Base-by-base conservation (phyloP, 2,888 invertebrate genomes). In the Cataglyphis albicans region DNA sequence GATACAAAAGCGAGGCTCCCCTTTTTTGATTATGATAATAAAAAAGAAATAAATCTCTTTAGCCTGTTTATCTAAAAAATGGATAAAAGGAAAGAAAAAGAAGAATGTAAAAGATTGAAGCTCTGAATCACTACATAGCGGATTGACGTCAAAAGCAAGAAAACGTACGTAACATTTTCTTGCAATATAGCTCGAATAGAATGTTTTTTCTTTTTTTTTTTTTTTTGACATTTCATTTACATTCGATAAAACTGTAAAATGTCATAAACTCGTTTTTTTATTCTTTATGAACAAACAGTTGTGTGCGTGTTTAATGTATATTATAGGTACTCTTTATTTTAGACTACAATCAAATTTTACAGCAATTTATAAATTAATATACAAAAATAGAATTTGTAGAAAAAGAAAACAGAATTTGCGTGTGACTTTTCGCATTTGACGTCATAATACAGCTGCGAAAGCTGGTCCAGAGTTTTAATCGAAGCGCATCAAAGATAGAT, bases 401-500 rank as follows among this genome's bases (percentile, higher is more conserved):
- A 25, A 21, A 18, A 32, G 10, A 32, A 48, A 52, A 52, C 48
- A 75, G 15, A 75, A 75, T 75, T 75, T 63, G 63, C 74, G 63
- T 35, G 65, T 25, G 35, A 32, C 52, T 75, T 65, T 48, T 65
- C 48, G 35, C 48, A 52, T 61, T 52, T 75, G 75, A 75, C 75
- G 75, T 75, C 65, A 65, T 65, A 75, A 44, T 75, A 52, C 65
- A 21, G 6, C 15, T 29, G 18, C 35, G 35, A 52, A 52, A 52
- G n/a, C 52, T 65, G 48, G 74, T 75, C 48, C 44, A 48, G 52
- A 75, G 65, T 44, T 75, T 65, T 35, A 48, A 65, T 52, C 52
- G 52, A 75, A 57, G 61, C 18, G 55, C 70, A 67, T 35, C 80
- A 48, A 82, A 82, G 80, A 65, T 82, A 68, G 81, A 78, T 88